Conservation (phyloP, 2,888 invertebrate genomes). For the Perithous albicinctus region DNA sequence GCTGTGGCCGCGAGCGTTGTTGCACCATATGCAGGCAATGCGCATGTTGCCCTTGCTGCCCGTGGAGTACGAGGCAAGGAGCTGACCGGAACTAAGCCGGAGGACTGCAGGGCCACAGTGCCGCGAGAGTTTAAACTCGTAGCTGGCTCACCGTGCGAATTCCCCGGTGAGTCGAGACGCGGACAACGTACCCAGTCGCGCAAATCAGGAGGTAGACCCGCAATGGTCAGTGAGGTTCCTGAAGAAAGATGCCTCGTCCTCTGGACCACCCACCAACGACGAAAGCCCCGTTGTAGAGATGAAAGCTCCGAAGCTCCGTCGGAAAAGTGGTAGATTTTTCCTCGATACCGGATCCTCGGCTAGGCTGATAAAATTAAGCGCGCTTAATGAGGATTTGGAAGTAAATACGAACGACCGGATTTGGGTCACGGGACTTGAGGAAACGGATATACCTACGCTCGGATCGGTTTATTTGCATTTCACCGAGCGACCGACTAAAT, state of each 20-base stretch:
- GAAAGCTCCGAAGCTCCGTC: slow-evolving; percentile 15
- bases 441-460: slow-evolving; percentile 1
- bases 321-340: slow-evolving; percentile 5
- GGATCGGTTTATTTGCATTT: neutral
- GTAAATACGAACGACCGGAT: neutral
- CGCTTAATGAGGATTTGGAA: too few relatives aligned
- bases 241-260: slow-evolving; percentile 24
- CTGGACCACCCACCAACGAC: neutral
- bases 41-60: neutral
- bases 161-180: slow-evolving; percentile 2
- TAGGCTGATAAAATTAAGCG: too few relatives aligned
- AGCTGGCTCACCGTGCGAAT: neutral
- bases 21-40: neutral
- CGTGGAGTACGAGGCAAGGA: too few relatives aligned
- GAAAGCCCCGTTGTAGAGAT: slow-evolving; percentile 15
- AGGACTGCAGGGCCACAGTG: neutral
- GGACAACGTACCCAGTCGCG: neutral
- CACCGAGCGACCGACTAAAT: neutral
- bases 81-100: too few relatives aligned
- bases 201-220: neutral
- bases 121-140: slow-evolving; percentile 32
- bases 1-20: neutral
- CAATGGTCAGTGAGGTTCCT: neutral
- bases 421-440: slow-evolving; percentile 1
- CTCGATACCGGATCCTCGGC: slow-evolving; percentile 26